Conservation (phyloP, 2,888 invertebrate genomes). For the Pherbina coryleti region DNA sequence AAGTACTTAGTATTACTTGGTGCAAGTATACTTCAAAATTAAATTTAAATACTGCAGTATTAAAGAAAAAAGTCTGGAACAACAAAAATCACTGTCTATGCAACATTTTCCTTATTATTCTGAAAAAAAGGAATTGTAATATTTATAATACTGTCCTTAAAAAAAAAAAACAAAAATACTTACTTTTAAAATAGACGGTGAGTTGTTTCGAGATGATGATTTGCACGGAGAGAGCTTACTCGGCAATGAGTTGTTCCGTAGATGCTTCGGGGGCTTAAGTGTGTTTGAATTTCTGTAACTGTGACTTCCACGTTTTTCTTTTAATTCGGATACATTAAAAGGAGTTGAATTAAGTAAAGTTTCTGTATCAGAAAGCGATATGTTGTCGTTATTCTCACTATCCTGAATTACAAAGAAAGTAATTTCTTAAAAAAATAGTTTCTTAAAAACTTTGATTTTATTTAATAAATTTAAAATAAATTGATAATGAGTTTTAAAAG, state of each 20-base stretch:
- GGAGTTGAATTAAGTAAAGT: conserved; percentile 65
- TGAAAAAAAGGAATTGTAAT: conserved; percentile 40
- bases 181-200: background rate
- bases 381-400: conserved; percentile 56
- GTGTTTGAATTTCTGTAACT: conserved; percentile 25
- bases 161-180: background rate
- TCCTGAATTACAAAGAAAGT: conserved; percentile 49
- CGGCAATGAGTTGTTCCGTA: conserved; percentile 50
- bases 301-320: conserved; percentile 45
- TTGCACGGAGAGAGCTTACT: conserved; percentile 54
- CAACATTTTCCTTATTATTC: conserved; percentile 61
- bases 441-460: too few relatives aligned
- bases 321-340: conserved; percentile 51
- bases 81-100: conserved; percentile 36
- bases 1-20: too few relatives aligned
- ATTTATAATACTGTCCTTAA: background rate
- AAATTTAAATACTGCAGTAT: too few relatives aligned
- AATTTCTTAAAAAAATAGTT: background rate
- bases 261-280: conserved; percentile 38
- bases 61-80: too few relatives aligned
- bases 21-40: too few relatives aligned
- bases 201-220: conserved; percentile 22
- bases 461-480: too few relatives aligned
- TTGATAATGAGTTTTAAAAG: background rate
- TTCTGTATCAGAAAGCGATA: conserved; percentile 57